phyloP scores from a whole-genome alignment of 2,888 invertebrate genomes.

The Acleris sparsana region DNA sequence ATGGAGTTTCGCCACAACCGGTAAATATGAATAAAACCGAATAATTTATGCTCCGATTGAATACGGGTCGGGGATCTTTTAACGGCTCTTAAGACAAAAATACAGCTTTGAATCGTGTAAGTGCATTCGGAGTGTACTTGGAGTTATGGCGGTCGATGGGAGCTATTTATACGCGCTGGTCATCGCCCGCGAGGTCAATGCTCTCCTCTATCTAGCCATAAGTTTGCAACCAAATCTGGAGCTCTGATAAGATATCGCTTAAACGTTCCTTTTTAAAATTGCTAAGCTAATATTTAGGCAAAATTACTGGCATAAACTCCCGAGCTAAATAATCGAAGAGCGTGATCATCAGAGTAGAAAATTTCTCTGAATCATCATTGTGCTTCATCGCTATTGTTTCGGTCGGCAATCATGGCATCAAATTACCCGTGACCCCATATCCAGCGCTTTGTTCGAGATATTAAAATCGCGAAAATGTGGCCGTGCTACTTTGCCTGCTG shows the following conservation, averaged over 20 bases:
- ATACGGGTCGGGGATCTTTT: slow-evolving; percentile 44
- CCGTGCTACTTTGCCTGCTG: background rate
- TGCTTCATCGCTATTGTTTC: slow-evolving; percentile 60
- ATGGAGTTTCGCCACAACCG: slow-evolving; percentile 32
- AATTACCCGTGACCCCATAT: slow-evolving; percentile 54
- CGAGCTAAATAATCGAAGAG: slow-evolving; percentile 11
- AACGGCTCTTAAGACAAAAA: slow-evolving; percentile 53
- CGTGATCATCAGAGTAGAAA: slow-evolving; percentile 48
- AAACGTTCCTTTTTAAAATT: background rate
- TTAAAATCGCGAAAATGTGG: slow-evolving; percentile 28
- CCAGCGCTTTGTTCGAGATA: slow-evolving; percentile 29
- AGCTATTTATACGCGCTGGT: slow-evolving; percentile 69
- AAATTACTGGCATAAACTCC: background rate
- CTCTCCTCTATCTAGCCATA: slow-evolving; percentile 56
- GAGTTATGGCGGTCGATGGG: slow-evolving; percentile 56
- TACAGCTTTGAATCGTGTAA: slow-evolving; percentile 41
- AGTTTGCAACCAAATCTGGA: slow-evolving; percentile 49
- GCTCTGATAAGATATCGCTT: slow-evolving; percentile 57
- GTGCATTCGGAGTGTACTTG: slow-evolving; percentile 53
- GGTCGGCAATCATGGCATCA: slow-evolving; percentile 53
- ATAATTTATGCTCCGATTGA: slow-evolving; percentile 32
- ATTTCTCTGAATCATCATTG: slow-evolving; percentile 46
- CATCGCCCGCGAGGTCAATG: slow-evolving; percentile 60
- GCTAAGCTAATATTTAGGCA: background rate
- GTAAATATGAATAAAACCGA: slow-evolving; percentile 34